These are phyloP conservation scores for Garrulus glandarius DNA, from an alignment of 2,797 vertebrate genomes.

Conservation along the genomic window DNA sequence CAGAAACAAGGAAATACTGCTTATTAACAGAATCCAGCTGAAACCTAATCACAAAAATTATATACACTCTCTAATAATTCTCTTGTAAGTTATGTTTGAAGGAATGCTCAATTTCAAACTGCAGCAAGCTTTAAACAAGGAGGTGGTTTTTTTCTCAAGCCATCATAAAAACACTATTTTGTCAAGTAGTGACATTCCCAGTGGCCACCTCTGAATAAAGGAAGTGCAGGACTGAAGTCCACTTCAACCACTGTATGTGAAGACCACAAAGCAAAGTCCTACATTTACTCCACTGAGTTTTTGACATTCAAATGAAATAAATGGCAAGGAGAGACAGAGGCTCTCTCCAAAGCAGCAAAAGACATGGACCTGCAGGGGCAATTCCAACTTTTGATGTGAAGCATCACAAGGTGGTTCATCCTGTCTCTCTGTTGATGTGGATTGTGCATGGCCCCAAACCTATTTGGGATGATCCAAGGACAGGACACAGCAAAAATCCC, in stretches of 20 bases:
- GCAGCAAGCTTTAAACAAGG: neutral
- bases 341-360: neutral
- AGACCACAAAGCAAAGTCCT: neutral
- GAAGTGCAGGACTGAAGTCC: neutral
- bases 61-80: neutral
- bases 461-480: neutral
- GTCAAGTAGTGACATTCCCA: neutral
- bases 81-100: neutral
- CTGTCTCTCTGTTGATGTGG: neutral
- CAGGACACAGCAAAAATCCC: neutral
- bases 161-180: neutral
- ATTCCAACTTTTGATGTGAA: neutral
- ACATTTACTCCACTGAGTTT: neutral
- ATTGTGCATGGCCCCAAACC: neutral
- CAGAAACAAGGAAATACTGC: neutral
- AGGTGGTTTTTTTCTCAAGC: neutral
- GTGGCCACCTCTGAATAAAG: neutral
- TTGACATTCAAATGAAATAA: neutral
- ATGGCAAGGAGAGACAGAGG: neutral
- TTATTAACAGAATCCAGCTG: neutral
- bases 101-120: neutral
- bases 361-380: neutral
- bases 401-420: neutral
- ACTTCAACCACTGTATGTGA: neutral
- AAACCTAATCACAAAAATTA: neutral